Evolutionary conservation across 1,140 invertebrate genomes (phyloP).

Genomic region (Sarcophaga bullata): DNA sequence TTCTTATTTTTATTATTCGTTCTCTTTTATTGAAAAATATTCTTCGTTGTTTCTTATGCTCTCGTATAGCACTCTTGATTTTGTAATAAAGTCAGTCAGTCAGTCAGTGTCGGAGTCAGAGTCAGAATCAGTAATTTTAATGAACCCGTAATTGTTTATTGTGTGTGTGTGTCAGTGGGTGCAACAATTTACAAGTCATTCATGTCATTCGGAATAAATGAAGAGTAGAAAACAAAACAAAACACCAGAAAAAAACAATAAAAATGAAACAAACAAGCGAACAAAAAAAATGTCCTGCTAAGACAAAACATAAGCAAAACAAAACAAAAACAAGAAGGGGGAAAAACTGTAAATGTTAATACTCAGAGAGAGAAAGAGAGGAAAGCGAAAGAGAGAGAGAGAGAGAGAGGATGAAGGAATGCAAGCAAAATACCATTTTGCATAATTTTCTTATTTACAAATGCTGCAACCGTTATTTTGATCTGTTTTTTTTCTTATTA

Average conservation of each 20-base stretch:
- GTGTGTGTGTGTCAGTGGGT: not conserved
- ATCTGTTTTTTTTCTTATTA: not conserved
- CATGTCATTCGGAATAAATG: slow-evolving; percentile 26
- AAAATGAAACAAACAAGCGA: no score
- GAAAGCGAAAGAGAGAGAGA: not conserved
- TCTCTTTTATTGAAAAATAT: not conserved
- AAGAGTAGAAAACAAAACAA: not conserved
- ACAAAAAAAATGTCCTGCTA: not conserved
- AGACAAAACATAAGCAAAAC: not conserved
- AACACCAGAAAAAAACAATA: not conserved
- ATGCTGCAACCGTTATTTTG: slow-evolving; percentile 18
- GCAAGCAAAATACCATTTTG: no score
- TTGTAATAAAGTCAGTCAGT: no score
- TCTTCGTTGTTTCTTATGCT: not conserved
- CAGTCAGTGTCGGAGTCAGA: no score
- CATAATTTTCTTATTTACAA: slow-evolving; percentile 47
- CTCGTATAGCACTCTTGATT: no score
- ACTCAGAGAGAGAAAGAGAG: not conserved
- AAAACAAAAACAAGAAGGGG: no score
- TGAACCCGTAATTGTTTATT: slow-evolving; percentile 39
- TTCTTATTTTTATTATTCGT: not conserved
- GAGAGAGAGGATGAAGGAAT: not conserved
- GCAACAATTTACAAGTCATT: slow-evolving; percentile 35
- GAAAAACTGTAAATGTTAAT: not conserved
- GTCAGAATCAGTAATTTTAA: not conserved